phyloP scores from a whole-genome alignment of 2,797 vertebrate species.

The Scleropages formosus region DNA sequence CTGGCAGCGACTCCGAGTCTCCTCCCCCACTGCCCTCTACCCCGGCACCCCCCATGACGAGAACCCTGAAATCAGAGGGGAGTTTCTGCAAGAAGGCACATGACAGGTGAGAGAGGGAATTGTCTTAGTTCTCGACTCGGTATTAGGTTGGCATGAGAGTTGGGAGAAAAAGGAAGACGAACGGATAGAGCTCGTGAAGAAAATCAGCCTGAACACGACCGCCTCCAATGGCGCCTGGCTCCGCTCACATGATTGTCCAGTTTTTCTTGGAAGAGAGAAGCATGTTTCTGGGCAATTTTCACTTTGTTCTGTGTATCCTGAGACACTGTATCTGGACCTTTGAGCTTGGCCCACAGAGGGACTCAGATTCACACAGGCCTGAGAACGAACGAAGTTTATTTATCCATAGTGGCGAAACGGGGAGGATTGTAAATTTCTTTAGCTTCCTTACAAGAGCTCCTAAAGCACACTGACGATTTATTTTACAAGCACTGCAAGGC shows the following conservation, averaged over 20 bases:
- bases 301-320: constrained; percentile 20
- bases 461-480: constrained; percentile 37
- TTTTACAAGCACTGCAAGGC: constrained; percentile 42
- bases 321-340: constrained; percentile 20
- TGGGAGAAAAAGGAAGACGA: background rate
- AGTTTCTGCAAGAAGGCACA: constrained; percentile 74
- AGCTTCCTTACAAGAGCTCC: constrained; percentile 35
- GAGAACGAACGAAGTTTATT: constrained; percentile 10
- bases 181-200: constrained; percentile 1
- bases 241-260: background rate
- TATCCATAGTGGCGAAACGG: constrained; percentile 30
- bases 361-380: constrained; percentile 16
- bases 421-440: constrained; percentile 38
- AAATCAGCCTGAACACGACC: background rate
- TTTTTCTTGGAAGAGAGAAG: background rate
- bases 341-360: background rate
- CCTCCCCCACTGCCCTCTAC: constrained; percentile 88
- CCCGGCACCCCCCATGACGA: constrained; percentile 80
- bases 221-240: background rate
- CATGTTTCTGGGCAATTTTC: background rate
- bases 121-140: background rate
- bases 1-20: constrained; percentile 72
- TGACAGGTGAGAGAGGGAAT: constrained; percentile 75
- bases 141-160: background rate
- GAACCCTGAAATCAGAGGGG: constrained; percentile 73